Conservation (phyloP, 2,113 vertebrate genomes). For the Tragelaphus buxtoni region DNA sequence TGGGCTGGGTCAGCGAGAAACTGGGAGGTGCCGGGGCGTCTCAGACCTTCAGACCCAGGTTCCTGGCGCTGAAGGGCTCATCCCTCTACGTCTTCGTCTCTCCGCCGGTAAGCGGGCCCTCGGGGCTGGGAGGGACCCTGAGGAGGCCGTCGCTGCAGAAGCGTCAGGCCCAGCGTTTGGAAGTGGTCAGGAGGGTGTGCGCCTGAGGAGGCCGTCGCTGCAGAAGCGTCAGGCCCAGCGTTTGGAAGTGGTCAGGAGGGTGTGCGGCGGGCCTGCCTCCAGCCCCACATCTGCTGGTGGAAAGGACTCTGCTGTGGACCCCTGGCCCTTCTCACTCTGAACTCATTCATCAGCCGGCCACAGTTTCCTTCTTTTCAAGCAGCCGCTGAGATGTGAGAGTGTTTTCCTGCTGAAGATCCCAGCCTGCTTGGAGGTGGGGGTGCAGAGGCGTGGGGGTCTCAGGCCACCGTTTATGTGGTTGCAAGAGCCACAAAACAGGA, state of each 20-base stretch:
- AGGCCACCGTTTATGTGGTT: fast-evolving
- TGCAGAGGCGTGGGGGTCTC: background rate
- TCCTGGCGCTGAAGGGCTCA: slow-evolving; percentile 91
- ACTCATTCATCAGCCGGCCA: background rate
- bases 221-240: fast-evolving
- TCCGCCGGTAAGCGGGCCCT: slow-evolving; percentile 87
- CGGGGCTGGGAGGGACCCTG: background rate
- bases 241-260: background rate
- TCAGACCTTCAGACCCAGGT: slow-evolving; percentile 84
- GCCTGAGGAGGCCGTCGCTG: background rate
- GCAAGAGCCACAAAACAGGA: background rate
- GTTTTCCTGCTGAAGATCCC: background rate
- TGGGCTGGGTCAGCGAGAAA: slow-evolving; percentile 93
- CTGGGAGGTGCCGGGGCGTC: slow-evolving; percentile 79
- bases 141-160: background rate
- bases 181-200: background rate
- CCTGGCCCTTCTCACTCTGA: background rate
- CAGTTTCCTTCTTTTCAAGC: background rate
- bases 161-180: fast-evolving
- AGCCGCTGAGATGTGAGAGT: background rate
- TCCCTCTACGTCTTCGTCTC: slow-evolving; percentile 88
- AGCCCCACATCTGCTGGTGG: background rate
- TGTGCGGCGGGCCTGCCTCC: fast-evolving
- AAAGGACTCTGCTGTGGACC: background rate
- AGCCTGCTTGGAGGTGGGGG: background rate